Evolutionary conservation across 2,888 invertebrate species (phyloP).

Genomic region (Atethmia centrago): DNA sequence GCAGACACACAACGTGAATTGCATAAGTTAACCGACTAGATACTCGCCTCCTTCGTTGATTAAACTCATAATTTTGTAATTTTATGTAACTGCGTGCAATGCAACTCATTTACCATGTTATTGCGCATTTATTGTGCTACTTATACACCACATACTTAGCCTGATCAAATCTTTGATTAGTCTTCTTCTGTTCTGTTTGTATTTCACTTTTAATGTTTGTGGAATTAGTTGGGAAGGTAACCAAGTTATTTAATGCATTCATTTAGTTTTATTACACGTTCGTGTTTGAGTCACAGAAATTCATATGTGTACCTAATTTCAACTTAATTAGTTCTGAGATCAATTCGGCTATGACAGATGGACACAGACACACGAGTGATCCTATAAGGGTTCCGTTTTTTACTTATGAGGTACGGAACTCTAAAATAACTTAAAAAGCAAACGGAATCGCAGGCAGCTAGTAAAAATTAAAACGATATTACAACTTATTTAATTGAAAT

Average conservation of each 20-base stretch:
- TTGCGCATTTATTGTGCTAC: neutral
- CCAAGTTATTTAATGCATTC: too few relatives aligned
- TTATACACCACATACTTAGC: neutral
- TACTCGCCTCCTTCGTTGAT: neutral
- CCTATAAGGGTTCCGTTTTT: too few relatives aligned
- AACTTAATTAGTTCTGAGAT: too few relatives aligned
- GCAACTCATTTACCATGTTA: neutral
- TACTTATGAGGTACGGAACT: too few relatives aligned
- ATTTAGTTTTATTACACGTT: too few relatives aligned
- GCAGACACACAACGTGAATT: neutral
- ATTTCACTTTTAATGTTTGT: neutral
- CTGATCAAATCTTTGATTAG: neutral
- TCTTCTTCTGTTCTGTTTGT: neutral
- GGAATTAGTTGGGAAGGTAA: neutral
- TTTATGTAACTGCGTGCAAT: slow-evolving; percentile 10
- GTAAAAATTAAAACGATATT: neutral
- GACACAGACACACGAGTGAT: too few relatives aligned
- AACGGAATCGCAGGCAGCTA: neutral
- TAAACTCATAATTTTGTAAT: slow-evolving; percentile 8
- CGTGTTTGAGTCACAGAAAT: too few relatives aligned
- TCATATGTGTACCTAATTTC: too few relatives aligned
- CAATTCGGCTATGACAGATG: too few relatives aligned
- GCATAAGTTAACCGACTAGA: neutral
- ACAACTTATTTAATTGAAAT: slow-evolving; percentile 23
- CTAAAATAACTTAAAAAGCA: neutral